phyloP scores from a whole-genome alignment of 2,797 vertebrate species.

The Allobates femoralis region DNA sequence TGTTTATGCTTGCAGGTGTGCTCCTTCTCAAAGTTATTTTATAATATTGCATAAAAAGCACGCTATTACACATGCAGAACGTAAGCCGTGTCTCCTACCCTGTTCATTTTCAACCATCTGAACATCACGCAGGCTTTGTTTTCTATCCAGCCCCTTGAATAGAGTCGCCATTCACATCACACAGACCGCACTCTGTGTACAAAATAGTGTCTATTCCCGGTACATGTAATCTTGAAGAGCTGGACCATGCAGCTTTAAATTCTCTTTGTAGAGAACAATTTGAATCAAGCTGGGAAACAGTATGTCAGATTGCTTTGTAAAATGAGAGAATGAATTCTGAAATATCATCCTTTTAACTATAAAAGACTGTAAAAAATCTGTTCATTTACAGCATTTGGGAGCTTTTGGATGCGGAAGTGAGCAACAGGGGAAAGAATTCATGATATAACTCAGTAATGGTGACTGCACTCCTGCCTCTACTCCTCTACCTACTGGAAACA shows the following conservation, averaged over 20 bases:
- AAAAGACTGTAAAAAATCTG: conserved; percentile 49
- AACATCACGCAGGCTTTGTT: conserved; percentile 35
- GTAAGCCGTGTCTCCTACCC: not conserved
- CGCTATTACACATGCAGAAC: not conserved
- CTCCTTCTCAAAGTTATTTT: not conserved
- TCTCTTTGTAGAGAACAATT: conserved; percentile 60
- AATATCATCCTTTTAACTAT: conserved; percentile 54
- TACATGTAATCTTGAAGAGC: conserved; percentile 50
- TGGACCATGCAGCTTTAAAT: conserved; percentile 54
- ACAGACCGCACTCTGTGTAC: conserved; percentile 40
- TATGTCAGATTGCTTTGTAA: conserved; percentile 59
- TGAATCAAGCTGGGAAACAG: conserved; percentile 63
- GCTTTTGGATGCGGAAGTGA: conserved; percentile 34
- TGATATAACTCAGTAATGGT: conserved; percentile 15
- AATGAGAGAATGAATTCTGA: conserved; percentile 55
- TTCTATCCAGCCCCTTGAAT: conserved; percentile 34
- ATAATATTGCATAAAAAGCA: not conserved
- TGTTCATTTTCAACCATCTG: conserved; percentile 30
- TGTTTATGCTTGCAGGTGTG: not conserved
- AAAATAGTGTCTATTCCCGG: conserved; percentile 48
- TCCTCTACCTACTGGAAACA: conserved; percentile 15
- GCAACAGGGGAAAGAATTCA: conserved; percentile 6
- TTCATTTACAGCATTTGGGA: conserved; percentile 41
- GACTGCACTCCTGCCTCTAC: conserved; percentile 33
- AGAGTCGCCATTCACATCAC: conserved; percentile 46